Percentiles rank a stretch among this genome's conserved stretches.
These are phyloP conservation scores for Emys orbicularis DNA, from an alignment of 2,797 vertebrate species.

Conservation along the genomic window DNA sequence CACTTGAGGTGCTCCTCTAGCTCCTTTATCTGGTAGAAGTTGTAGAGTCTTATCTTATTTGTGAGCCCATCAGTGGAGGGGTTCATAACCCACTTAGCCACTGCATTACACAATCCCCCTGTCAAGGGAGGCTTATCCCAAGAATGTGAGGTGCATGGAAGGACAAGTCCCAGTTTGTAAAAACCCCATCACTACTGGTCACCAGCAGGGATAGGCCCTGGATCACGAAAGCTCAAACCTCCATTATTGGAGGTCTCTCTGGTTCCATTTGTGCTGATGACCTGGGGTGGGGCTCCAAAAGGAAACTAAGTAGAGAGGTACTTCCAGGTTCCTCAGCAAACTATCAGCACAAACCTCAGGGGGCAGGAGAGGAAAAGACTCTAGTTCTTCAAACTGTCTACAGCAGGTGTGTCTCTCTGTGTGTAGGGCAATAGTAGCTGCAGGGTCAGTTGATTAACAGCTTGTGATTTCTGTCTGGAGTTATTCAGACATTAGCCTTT, in stretches of 20 bases:
- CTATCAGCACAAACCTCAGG: constrained; percentile 34
- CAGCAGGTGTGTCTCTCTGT: background rate
- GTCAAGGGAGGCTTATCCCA: background rate
- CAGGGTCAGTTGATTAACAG: constrained; percentile 41
- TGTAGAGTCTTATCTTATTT: background rate
- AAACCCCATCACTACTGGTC: background rate
- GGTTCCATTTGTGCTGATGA: background rate
- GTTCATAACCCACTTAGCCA: background rate
- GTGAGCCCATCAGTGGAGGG: too few species aligned
- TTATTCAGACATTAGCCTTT: constrained; percentile 53
- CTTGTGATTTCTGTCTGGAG: constrained; percentile 27
- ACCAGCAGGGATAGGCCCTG: background rate
- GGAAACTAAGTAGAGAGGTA: constrained; percentile 5
- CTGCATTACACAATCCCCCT: accelerated
- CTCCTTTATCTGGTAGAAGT: background rate
- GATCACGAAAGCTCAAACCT: background rate
- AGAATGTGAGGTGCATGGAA: background rate
- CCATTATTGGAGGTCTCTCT: background rate
- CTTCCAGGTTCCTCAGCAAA: constrained; percentile 48
- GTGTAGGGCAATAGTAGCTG: constrained; percentile 37
- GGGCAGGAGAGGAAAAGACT: background rate
- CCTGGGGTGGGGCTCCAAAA: background rate
- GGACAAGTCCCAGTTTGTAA: background rate
- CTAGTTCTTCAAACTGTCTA: constrained; percentile 30
- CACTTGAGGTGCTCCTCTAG: background rate